phyloP scores from a whole-genome alignment of 2,113 vertebrate genomes.

The Stigmatopora argus region DNA sequence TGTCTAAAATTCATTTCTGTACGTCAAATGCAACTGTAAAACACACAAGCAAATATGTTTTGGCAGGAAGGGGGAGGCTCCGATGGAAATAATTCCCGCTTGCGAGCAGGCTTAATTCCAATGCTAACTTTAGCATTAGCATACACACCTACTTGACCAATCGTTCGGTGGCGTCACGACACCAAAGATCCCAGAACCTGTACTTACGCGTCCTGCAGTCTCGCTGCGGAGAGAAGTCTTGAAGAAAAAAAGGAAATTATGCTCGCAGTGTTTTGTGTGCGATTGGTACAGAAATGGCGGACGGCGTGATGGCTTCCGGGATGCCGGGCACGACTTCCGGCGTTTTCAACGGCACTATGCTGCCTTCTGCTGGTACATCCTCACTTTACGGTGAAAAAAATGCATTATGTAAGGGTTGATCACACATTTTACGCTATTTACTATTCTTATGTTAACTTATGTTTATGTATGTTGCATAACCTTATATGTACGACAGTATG shows the following conservation, averaged over 20 bases:
- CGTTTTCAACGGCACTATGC: neutral
- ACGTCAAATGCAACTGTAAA: neutral
- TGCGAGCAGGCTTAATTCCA: neutral
- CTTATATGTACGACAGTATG: no score
- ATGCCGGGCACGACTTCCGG: slow-evolving; percentile 24
- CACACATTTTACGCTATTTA: no score
- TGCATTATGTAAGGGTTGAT: no score
- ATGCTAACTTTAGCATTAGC: slow-evolving; percentile 44
- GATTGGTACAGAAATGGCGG: slow-evolving; percentile 61
- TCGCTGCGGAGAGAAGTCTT: slow-evolving; percentile 15
- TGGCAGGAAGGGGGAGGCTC: slow-evolving; percentile 16
- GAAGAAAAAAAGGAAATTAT: slow-evolving; percentile 11
- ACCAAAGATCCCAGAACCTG: neutral
- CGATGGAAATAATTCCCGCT: neutral
- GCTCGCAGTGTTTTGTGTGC: slow-evolving; percentile 36
- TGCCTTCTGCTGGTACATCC: slow-evolving; percentile 17
- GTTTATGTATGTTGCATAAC: no score
- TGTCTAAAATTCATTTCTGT: no score
- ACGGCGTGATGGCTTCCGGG: slow-evolving; percentile 64
- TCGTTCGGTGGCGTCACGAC: neutral
- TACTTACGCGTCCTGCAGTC: slow-evolving; percentile 53
- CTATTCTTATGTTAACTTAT: no score
- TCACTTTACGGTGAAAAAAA: neutral
- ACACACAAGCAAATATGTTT: neutral
- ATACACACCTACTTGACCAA: neutral